phyloP scores from a whole-genome alignment of 2,797 vertebrate species.

The Lophotriccus pileatus region DNA sequence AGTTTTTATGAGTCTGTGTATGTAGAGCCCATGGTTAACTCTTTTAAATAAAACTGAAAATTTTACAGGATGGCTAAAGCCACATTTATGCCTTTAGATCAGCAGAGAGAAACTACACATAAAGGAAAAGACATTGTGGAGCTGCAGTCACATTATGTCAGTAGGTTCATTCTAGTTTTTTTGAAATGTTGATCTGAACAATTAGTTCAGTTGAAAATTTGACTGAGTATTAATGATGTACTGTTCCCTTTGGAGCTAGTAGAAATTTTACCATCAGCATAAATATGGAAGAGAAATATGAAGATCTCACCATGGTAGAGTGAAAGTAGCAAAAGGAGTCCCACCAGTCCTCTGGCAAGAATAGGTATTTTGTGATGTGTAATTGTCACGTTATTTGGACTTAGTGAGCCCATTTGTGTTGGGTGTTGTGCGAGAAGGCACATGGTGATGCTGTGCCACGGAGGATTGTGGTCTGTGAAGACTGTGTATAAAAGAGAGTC shows the following conservation, averaged over 20 bases:
- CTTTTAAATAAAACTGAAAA: neutral
- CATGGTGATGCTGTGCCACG: neutral
- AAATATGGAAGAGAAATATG: neutral
- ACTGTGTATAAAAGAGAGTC: neutral
- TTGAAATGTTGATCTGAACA: neutral
- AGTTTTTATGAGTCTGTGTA: neutral
- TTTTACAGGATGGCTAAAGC: neutral
- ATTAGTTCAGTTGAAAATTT: neutral
- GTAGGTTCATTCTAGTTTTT: neutral
- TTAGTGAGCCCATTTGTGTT: neutral
- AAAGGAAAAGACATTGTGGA: neutral
- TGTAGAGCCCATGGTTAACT: neutral
- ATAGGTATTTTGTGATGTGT: neutral
- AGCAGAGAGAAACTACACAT: neutral
- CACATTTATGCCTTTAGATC: neutral
- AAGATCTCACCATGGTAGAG: neutral
- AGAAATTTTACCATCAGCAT: neutral
- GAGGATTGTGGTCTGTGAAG: neutral
- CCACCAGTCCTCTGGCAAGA: neutral
- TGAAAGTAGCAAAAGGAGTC: neutral
- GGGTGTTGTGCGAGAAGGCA: neutral
- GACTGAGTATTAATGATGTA: accelerated
- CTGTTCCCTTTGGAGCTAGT: neutral
- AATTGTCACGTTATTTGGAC: neutral
- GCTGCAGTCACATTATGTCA: neutral